Conservation (phyloP, 2,888 invertebrate genomes). For the Chironomus riparius region DNA sequence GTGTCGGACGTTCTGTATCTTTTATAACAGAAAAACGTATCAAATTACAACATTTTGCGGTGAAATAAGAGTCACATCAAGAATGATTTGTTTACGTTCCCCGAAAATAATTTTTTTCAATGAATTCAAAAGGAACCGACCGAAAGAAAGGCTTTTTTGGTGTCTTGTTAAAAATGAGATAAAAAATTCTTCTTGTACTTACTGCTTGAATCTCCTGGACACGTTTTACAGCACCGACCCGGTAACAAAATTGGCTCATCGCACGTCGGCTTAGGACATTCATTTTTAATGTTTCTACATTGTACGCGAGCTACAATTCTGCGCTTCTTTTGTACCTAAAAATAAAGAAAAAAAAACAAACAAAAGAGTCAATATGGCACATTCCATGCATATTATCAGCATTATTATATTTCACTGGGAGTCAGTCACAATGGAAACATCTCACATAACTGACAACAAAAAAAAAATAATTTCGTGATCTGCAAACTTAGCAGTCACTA, state of each 20-base stretch:
- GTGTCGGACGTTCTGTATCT: too few relatives aligned
- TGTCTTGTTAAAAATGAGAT: too few relatives aligned
- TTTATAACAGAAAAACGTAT: neutral
- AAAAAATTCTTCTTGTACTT: constrained; percentile 41
- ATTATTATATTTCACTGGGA: neutral
- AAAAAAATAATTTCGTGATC: too few relatives aligned
- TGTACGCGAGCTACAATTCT: constrained; percentile 81
- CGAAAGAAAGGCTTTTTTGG: too few relatives aligned
- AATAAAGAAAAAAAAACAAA: constrained; percentile 25
- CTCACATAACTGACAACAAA: neutral
- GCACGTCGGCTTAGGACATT: constrained; percentile 81
- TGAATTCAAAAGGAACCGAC: neutral
- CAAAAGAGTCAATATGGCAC: neutral
- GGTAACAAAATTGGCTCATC: constrained; percentile 75
- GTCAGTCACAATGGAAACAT: neutral
- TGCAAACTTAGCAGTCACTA: too few relatives aligned
- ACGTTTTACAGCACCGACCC: constrained; percentile 86
- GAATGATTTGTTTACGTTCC: neutral
- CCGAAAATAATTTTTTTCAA: neutral
- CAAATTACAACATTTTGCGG: neutral
- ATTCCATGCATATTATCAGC: neutral
- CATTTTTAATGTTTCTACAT: constrained; percentile 84
- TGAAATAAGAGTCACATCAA: neutral
- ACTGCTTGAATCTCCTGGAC: constrained; percentile 70
- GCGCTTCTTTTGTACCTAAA: constrained; percentile 78